These are phyloP conservation scores for Poecilus cupreus DNA, from an alignment of 2,888 invertebrate species.

Conservation along the genomic window DNA sequence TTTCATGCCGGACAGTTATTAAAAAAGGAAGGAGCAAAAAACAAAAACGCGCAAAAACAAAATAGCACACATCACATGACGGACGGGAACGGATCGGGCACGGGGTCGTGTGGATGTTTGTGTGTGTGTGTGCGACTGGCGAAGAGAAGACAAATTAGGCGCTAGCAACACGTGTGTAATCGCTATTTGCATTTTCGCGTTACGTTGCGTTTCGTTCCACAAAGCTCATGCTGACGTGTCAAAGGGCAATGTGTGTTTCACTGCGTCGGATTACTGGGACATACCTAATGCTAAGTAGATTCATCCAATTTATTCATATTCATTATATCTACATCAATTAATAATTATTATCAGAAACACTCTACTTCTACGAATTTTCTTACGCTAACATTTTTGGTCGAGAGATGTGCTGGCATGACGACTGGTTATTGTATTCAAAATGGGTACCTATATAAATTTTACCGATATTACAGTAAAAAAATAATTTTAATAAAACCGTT, in stretches of 20 bases:
- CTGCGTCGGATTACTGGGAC: no score
- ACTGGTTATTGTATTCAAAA: no score
- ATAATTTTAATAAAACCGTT: no score
- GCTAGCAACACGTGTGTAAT: slow-evolving; percentile 55
- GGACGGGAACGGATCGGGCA: not conserved
- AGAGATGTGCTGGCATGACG: no score
- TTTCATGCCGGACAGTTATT: slow-evolving; percentile 55
- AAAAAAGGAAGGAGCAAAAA: slow-evolving; percentile 32
- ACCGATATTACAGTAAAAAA: no score
- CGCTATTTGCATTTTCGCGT: slow-evolving; percentile 51
- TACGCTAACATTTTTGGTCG: no score
- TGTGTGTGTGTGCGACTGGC: not conserved
- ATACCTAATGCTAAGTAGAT: no score
- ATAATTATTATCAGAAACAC: no score
- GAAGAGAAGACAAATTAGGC: slow-evolving; percentile 52
- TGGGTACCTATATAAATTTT: no score
- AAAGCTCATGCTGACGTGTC: slow-evolving; percentile 16
- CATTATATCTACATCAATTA: no score
- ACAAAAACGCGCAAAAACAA: slow-evolving; percentile 15
- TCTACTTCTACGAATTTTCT: no score
- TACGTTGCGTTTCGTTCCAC: not conserved
- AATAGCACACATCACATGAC: slow-evolving; percentile 31
- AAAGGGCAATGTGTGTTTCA: not conserved
- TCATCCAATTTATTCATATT: no score
- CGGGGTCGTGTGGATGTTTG: not conserved